Evolutionary conservation across 2,888 invertebrate species (phyloP), one percentile per base, ranked within the genome.

Genomic region (Hyalella azteca): DNA sequence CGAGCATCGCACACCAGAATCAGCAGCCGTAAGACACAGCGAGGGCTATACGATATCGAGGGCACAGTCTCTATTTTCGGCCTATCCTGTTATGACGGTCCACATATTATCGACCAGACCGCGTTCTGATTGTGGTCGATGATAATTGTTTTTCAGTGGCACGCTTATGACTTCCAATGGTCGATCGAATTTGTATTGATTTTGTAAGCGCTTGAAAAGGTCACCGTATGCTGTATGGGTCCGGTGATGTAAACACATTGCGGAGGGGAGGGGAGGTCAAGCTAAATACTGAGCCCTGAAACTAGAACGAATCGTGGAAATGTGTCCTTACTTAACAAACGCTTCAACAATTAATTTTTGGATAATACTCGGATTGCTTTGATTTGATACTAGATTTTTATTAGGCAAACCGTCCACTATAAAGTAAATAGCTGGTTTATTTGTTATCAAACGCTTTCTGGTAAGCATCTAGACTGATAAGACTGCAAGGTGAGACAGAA

Each of bases 121-220:
- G 11, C 9, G 36, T 19, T 36, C 66, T 36, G 66, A 66, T 66
- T 66, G 36, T 66, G 29, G 66, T 32, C 36, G 36, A 66, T 36
- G 66, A 36, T 66, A 66, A 66, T 66, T 66, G 66, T 66, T 66
- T 54, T 66, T 66, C 66, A 66, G 66, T 66, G 32, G 19, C 66
- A 36, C 32, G 66, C 36, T 66, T 66, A 66, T 66, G 66, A 66
- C 36, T 66, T 36, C 66, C 66, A 66, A 66, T 66, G 29, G 66
- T 36, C 66, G 66, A 66, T 66, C 66, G 66, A 66, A 66, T 66
- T 66, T 66, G 66, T 66, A 66, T 66, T 66, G 66, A 66, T 66
- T 66, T 66, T 36, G 66, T 36, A 66, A 66, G 36, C 36, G 66
- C 36, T 66, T 66, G 66, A 66, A 66, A 36, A 32, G 9, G 36